phyloP scores from a whole-genome alignment of 2,113 vertebrate genomes.

The Platysteira castanea region DNA sequence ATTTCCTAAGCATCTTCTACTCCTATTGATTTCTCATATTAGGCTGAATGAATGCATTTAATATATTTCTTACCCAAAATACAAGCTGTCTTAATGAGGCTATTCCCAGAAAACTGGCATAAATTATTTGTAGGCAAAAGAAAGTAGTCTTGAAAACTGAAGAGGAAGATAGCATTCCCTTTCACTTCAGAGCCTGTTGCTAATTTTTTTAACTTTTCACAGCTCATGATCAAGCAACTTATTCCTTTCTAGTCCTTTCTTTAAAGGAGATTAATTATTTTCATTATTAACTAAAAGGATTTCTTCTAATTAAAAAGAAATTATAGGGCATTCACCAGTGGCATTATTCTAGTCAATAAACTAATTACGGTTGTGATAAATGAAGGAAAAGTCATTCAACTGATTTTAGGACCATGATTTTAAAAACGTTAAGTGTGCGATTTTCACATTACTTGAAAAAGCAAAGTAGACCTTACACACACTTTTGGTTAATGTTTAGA shows the following conservation, averaged over 20 bases:
- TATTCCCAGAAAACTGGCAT: background rate
- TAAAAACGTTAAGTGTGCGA: background rate
- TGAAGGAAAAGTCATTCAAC: background rate
- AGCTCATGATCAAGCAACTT: background rate
- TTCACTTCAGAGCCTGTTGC: background rate
- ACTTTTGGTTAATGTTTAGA: background rate
- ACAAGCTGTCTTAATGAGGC: background rate
- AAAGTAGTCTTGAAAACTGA: background rate
- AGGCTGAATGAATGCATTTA: background rate
- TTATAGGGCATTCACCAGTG: slow-evolving; percentile 1
- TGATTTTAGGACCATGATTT: background rate
- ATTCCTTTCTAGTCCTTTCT: slow-evolving; percentile 4
- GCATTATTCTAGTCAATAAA: slow-evolving; percentile 48
- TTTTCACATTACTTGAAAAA: background rate
- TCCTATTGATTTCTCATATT: background rate
- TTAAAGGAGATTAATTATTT: slow-evolving; percentile 55
- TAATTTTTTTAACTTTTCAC: background rate
- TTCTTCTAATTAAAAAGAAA: slow-evolving; percentile 57
- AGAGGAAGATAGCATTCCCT: background rate
- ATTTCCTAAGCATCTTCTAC: background rate
- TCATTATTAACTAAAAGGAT: slow-evolving; percentile 22
- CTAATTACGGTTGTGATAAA: slow-evolving; percentile 45
- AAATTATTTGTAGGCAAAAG: background rate
- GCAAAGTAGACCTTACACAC: background rate
- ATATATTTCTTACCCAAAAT: background rate